These are phyloP conservation scores for Desmodus rotundus DNA, from an alignment of 2,113 vertebrate species.

Conservation along the genomic window DNA sequence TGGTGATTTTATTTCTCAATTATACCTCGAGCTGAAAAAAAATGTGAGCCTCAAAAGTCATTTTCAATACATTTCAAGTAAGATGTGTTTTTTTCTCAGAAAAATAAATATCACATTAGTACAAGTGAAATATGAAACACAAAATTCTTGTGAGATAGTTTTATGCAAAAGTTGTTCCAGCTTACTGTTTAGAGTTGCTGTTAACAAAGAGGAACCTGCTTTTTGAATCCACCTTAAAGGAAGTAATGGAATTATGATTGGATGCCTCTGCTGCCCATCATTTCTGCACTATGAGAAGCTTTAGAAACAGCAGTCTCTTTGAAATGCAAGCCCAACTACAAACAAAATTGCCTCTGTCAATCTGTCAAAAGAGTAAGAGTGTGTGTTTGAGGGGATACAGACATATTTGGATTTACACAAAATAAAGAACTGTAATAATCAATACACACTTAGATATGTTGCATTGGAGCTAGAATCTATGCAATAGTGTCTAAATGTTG, in stretches of 20 bases:
- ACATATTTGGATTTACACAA: not conserved
- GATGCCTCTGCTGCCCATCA: not conserved
- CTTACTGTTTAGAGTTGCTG: not conserved
- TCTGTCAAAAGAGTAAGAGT: not conserved
- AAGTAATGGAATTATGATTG: not conserved
- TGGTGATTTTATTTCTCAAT: not conserved
- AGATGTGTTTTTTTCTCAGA: not conserved
- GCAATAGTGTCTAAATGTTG: not conserved
- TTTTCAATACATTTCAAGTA: not conserved
- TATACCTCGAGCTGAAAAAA: not conserved
- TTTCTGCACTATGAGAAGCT: not conserved
- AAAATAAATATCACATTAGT: not conserved
- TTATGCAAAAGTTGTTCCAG: not conserved
- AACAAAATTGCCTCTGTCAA: not conserved
- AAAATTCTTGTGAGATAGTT: not conserved
- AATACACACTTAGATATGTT: not conserved
- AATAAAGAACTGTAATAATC: not conserved
- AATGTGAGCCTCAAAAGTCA: not conserved
- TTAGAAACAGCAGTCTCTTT: not conserved
- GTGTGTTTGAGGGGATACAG: not conserved
- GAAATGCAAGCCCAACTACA: not conserved
- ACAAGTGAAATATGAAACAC: not conserved
- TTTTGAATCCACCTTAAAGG: not conserved
- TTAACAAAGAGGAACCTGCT: not conserved
- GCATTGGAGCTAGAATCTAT: not conserved